Percentiles rank a stretch among this genome's conserved stretches.
phyloP scores from a whole-genome alignment of 2,888 invertebrate species.

The Eucriotettix oculatus region DNA sequence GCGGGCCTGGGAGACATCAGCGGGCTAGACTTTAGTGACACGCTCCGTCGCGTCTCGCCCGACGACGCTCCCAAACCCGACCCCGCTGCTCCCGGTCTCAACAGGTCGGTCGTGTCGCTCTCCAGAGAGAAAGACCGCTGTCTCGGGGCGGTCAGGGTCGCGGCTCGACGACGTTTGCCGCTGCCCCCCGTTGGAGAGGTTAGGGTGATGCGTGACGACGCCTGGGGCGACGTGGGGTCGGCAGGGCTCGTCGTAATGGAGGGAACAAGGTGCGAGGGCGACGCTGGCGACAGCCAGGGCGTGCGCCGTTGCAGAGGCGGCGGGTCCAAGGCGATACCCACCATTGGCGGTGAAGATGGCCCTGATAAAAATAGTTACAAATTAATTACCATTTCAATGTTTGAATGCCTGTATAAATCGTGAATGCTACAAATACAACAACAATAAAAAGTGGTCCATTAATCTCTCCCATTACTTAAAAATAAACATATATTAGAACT shows the following conservation, averaged over 20 bases:
- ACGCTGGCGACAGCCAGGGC: slow-evolving; percentile 16
- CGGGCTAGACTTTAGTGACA: slow-evolving; percentile 22
- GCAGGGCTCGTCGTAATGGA: background rate
- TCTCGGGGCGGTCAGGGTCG: slow-evolving; percentile 15
- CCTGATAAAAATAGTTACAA: no score
- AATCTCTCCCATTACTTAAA: no score
- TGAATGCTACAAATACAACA: no score
- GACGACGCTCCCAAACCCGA: background rate
- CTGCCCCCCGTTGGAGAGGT: background rate
- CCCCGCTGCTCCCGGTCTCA: slow-evolving; percentile 10
- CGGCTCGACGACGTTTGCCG: slow-evolving; percentile 12
- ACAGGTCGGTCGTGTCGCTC: slow-evolving; percentile 19
- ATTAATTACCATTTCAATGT: no score
- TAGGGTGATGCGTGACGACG: background rate
- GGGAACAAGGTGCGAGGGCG: slow-evolving; percentile 1
- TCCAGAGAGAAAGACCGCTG: slow-evolving; percentile 24
- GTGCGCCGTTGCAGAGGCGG: slow-evolving; percentile 16
- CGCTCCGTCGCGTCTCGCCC: slow-evolving; percentile 19
- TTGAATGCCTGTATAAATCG: no score
- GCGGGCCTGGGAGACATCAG: slow-evolving; percentile 16
- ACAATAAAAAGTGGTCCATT: no score
- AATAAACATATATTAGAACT: no score
- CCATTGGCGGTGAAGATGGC: slow-evolving; percentile 3
- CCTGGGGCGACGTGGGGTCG: background rate
- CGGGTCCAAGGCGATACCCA: slow-evolving; percentile 14